Percentiles rank a stretch among this genome's conserved stretches.
phyloP scores from a whole-genome alignment of 2,888 invertebrate genomes.

The Eumacrocentrus americanus region DNA sequence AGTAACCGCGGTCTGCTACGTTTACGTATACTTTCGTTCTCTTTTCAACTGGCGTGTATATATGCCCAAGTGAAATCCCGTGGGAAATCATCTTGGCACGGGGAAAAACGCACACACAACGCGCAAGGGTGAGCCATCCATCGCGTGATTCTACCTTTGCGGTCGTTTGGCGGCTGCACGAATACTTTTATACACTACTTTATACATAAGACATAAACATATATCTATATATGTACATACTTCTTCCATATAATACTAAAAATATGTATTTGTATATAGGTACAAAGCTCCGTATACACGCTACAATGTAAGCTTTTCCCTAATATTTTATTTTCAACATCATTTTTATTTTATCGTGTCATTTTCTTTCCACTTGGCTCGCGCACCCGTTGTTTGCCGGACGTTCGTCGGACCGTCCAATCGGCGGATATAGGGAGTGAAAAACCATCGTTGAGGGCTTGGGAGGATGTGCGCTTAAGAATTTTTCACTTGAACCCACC shows the following conservation, averaged over 20 bases:
- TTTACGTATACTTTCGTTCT: slow-evolving; percentile 25
- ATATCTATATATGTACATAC: neutral
- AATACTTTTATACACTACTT: neutral
- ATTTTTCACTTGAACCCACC: slow-evolving; percentile 27
- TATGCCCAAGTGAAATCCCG: slow-evolving; percentile 45
- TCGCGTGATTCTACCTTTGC: slow-evolving; percentile 31
- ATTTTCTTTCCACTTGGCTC: slow-evolving; percentile 27
- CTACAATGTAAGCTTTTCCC: neutral
- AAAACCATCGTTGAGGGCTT: neutral
- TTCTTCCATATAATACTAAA: neutral
- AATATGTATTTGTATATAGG: no score
- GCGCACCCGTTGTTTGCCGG: slow-evolving; percentile 19
- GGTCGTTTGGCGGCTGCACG: slow-evolving; percentile 23
- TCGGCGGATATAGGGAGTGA: slow-evolving; percentile 9
- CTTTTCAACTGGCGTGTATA: slow-evolving; percentile 26
- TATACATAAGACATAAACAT: neutral
- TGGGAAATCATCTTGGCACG: slow-evolving; percentile 56
- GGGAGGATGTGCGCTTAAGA: slow-evolving; percentile 25
- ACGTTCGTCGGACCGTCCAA: slow-evolving; percentile 14
- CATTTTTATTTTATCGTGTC: slow-evolving; percentile 25
- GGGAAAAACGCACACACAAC: slow-evolving; percentile 30
- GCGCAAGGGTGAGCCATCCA: slow-evolving; percentile 26
- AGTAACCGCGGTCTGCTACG: slow-evolving; percentile 19
- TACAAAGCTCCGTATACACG: neutral
- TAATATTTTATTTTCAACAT: slow-evolving; percentile 25